Evolutionary conservation across 2,797 vertebrate species (phyloP), one percentile per base, ranked within the genome.

Genomic region (Ataeniobius toweri): DNA sequence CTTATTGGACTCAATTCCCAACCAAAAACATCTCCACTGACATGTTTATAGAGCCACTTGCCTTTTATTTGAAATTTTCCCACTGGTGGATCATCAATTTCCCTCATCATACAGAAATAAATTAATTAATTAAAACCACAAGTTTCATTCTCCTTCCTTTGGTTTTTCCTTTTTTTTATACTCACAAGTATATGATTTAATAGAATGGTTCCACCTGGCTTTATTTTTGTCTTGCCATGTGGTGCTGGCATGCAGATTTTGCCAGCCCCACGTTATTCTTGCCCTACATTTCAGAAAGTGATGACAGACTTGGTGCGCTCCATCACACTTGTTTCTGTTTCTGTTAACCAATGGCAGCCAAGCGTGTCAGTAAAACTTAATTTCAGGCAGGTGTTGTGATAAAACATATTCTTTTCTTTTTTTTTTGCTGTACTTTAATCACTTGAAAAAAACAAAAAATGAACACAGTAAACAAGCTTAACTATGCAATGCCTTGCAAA

Each of bases 301-400:
- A 80, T 7, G 53, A 78, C 79, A 71, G 67, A 71, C 70, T 39
- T 39, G 48, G 26, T 16, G 18, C 12, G 6, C 31, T 78, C 24
- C 53, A 50, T 26, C 24, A 72, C 72, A 77, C 81, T 65, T 74
- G 56, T 80, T 70, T 83, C 36, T 69, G 46, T 78, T 77, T 73
- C 24, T 63, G 36, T 63, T 44, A 76, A 61, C 18, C 76, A 1
- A 77, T 72, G 48, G 44, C 65, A 22, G 65, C 67, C 55, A 73
- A 67, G 50, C 39, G 28, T 71, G 61, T 79, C 61, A 51, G 78
- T 77, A 68, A 69, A 74, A 80, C 18, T 36, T 77, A 56, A 65
- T 79, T 74, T 58, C 28, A 59, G 24, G 44, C 56, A 73, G 31
- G n/a, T 77, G 72, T 51, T 61, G 75, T 77, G 36, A 36, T 63